These are phyloP conservation scores for Lampris incognitus DNA, from an alignment of 2,113 vertebrate species.

Conservation along the genomic window DNA sequence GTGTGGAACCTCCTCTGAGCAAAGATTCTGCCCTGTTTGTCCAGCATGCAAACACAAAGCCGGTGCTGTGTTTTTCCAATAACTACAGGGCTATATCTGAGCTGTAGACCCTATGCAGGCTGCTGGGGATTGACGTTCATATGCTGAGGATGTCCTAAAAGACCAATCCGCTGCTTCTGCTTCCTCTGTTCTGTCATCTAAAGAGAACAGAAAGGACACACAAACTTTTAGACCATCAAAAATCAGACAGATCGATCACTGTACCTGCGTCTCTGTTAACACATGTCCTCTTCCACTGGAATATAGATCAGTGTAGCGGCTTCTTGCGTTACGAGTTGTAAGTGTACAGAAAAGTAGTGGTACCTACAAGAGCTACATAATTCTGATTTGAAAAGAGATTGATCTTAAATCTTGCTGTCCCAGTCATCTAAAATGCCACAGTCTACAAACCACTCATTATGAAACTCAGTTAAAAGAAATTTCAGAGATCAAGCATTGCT, in stretches of 20 bases:
- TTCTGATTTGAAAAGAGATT: not conserved
- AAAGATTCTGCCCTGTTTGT: conserved; percentile 5
- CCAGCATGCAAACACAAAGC: conserved; percentile 10
- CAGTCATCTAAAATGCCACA: conserved; percentile 32
- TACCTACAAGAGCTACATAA: not conserved
- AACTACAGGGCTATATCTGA: not conserved
- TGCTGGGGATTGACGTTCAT: conserved; percentile 96
- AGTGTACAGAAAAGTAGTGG: too few species aligned
- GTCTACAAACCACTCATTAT: conserved; percentile 52
- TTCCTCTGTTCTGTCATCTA: conserved; percentile 99
- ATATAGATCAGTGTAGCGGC: not conserved
- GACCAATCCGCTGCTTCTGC: conserved; percentile 97
- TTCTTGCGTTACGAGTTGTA: not conserved
- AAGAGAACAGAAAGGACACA: conserved; percentile 70
- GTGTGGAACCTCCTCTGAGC: conserved; percentile 21
- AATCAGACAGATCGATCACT: conserved; percentile 45
- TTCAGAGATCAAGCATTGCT: conserved; percentile 59
- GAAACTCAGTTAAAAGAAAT: conserved; percentile 68
- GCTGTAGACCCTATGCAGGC: conserved; percentile 81
- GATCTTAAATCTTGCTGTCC: not conserved
- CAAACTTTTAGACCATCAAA: conserved; percentile 70
- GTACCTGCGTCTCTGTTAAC: conserved; percentile 24
- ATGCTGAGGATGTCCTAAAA: conserved; percentile 94
- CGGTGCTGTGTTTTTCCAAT: not conserved
- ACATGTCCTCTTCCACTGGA: not conserved